Evolutionary conservation across 2,888 invertebrate genomes (phyloP).

Genomic region (Chrysomela aeneicollis): DNA sequence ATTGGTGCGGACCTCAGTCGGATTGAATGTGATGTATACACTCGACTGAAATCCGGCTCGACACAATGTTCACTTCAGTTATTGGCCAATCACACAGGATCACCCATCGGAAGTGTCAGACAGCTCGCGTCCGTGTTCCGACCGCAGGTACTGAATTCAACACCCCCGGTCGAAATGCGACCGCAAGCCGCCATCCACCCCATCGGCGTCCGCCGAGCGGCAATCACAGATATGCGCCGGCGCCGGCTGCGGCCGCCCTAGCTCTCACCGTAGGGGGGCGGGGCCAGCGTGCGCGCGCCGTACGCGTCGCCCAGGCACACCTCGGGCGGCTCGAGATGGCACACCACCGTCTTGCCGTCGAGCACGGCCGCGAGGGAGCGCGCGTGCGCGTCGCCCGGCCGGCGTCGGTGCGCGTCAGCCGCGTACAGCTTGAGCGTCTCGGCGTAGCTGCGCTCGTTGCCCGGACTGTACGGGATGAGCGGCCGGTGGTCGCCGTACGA

Average conservation of each 20-base stretch:
- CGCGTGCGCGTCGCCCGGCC: slow-evolving; percentile 65
- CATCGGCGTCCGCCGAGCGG: slow-evolving; percentile 59
- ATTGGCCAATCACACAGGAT: not conserved
- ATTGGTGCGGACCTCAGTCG: too few relatives aligned
- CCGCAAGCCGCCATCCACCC: too few relatives aligned
- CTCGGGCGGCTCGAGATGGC: slow-evolving; percentile 80
- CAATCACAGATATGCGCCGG: slow-evolving; percentile 65
- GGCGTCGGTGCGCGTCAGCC: slow-evolving; percentile 58
- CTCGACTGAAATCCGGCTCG: too few relatives aligned
- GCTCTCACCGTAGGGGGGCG: slow-evolving; percentile 71
- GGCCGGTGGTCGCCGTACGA: slow-evolving; percentile 84
- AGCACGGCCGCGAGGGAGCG: slow-evolving; percentile 78
- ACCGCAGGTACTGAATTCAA: too few relatives aligned
- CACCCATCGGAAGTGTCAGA: not conserved
- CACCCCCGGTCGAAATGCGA: too few relatives aligned
- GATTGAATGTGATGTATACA: too few relatives aligned
- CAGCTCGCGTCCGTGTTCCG: too few relatives aligned
- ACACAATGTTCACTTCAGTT: too few relatives aligned
- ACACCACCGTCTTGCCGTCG: slow-evolving; percentile 86
- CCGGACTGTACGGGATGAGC: slow-evolving; percentile 80
- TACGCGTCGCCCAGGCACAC: slow-evolving; percentile 60
- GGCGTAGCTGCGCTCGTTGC: slow-evolving; percentile 65
- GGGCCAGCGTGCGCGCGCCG: slow-evolving; percentile 65
- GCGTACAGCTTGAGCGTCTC: slow-evolving; percentile 50
- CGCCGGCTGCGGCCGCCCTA: slow-evolving; percentile 61